Percentiles rank a stretch among this genome's conserved stretches.
Conservation (phyloP, 2,888 invertebrate genomes). For the Callyntrura sp. region DNA sequence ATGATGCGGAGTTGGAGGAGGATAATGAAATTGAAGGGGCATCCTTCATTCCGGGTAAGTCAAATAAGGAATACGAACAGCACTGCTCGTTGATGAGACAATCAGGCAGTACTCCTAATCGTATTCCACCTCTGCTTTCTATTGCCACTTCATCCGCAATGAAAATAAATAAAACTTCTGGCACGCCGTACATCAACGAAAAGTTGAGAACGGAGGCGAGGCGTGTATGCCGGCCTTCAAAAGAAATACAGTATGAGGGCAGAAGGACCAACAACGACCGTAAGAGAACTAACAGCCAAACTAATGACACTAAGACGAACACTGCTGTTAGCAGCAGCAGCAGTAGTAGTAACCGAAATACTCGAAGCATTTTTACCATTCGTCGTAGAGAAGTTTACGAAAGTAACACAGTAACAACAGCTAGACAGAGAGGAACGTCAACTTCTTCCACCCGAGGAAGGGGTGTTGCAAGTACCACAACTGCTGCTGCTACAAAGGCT, state of each 20-base stretch:
- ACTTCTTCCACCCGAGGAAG: neutral
- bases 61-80: constrained; percentile 1
- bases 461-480: constrained; percentile 2
- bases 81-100: constrained; percentile 41
- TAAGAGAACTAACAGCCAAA: neutral
- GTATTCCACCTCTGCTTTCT: constrained; percentile 24
- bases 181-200: constrained; percentile 24
- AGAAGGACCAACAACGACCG: neutral
- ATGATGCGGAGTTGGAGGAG: constrained; percentile 4
- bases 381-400: constrained; percentile 45
- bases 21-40: neutral
- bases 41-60: neutral
- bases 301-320: neutral
- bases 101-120: constrained; percentile 4
- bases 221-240: constrained; percentile 56
- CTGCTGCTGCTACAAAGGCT: constrained; percentile 38
- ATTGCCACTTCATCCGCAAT: constrained; percentile 29
- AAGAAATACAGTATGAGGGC: constrained; percentile 20
- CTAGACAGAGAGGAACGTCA: constrained; percentile 13
- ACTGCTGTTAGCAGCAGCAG: neutral
- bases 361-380: constrained; percentile 17
- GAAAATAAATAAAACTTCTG: constrained; percentile 38
- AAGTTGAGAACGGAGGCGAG: constrained; percentile 53
- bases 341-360: neutral
- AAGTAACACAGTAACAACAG: constrained; percentile 38